Evolutionary conservation across 2,113 vertebrate species (phyloP).

Genomic region (Donacobius atricapilla): DNA sequence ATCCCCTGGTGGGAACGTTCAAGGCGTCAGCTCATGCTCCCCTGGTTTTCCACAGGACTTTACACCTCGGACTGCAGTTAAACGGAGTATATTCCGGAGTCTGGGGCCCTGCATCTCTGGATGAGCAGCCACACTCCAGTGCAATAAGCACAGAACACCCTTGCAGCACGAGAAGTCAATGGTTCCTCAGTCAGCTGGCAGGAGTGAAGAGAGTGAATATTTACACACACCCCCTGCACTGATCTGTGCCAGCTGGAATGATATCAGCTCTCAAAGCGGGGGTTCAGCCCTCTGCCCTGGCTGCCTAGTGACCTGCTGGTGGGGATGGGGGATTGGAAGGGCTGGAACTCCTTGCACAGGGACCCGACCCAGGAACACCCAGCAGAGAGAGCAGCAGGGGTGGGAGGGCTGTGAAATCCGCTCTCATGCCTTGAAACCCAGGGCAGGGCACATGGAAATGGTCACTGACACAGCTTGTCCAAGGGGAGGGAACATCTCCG

Average conservation of each 20-base stretch:
- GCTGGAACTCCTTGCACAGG: neutral
- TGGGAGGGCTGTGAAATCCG: neutral
- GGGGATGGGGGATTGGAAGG: neutral
- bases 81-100: neutral
- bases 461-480: neutral
- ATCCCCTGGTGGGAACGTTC: neutral
- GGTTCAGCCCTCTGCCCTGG: neutral
- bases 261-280: neutral
- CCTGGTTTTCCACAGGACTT: neutral
- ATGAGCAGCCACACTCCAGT: neutral
- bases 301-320: neutral
- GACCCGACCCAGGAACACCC: neutral
- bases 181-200: neutral
- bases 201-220: neutral
- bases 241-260: neutral
- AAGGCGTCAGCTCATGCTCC: neutral
- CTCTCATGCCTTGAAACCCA: neutral
- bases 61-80: neutral
- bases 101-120: neutral
- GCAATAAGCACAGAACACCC: neutral
- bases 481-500: neutral
- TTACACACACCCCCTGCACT: neutral
- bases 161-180: neutral
- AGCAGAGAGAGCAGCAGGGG: fast-evolving
- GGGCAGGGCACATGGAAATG: neutral